Base-by-base conservation (phyloP, 2,888 invertebrate species). In the Erebia ligea region DNA sequence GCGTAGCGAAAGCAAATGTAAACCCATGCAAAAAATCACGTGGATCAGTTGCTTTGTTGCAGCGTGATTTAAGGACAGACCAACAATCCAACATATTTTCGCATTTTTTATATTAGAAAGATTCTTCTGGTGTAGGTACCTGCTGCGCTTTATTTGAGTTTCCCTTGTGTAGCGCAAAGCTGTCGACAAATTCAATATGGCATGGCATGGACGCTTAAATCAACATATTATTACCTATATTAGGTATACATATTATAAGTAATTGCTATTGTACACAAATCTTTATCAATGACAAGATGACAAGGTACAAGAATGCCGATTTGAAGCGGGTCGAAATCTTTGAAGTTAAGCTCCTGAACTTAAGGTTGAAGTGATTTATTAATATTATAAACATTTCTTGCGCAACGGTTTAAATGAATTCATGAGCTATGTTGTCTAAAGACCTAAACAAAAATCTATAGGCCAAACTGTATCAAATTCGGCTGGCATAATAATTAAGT, bases 401-500 rank as follows among this genome's bases (percentile, higher is more conserved):
- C 68, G 77, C 80, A 89, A 87, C 84, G 83, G 86, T 82, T 80
- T 78, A 80, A 81, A 85, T 85, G 62, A 70, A 67, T 70, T 67
- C 66, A 67, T 48, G 57, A 65, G 40, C 57, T 52, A 57, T 13
- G 40, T 67, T 58, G 67, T 48, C 17, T 64, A 61, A n/a, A 25
- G 69, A 68, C 48, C 71, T 70, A 65, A 76, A 74, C 76, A 73
- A 76, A 76, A 74, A 72, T 73, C 81, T 78, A 71, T 75, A 72
- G 48, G 66, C 70, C 72, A 68, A 75, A 76, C 73, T 74, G 73
- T 71, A 75, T 76, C 70, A 76, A 76, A 72, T 92, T 93, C 84
- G 92, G 92, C 88, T 88, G 76, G 92, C 89, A 93, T 91, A 89
- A 89, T 93, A 93, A 92, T 92, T 92, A 92, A 93, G 92, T 92